Base-by-base conservation (phyloP, 2,888 invertebrate species). In the Sepioteuthis lessoniana region DNA sequence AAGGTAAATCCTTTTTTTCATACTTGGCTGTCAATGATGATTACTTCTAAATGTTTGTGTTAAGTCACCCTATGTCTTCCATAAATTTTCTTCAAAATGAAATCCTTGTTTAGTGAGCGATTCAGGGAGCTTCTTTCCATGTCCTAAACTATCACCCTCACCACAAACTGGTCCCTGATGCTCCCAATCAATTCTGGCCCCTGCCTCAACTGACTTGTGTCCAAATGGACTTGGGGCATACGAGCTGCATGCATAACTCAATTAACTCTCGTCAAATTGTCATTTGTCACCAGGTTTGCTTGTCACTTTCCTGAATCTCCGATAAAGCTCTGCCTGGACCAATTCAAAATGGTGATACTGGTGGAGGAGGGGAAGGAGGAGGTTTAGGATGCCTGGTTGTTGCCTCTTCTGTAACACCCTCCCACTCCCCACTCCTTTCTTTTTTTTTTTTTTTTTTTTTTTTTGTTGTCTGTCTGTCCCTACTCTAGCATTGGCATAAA, bases 141-240 rank as follows among this genome's bases (percentile, higher is more conserved):
- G 13, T 16, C 76, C 35, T 76, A 76, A 76, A 76, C 76, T 76
- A 35, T 76, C 76, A 76, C 35, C 76, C 76, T 76, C n/a, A 76
- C 76, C 76, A n/a, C 76, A 76, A 76, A 76, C n/a, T 55, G 50
- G 2, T 50, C 50, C 50, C 50, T 50, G 50, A 16, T 50, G 55
- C 55, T 25, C 55, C 55, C 55, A 55, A 55, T 55, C 55, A 55
- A n/a, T n/a, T 76, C 76, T 76, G 76, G 16, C 76, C 76, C n/a
- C n/a, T 13, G 8, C 76, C 76, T 35, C 76, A 76, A 76, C 76
- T 35, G n/a, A 35, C 46, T 92, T 42, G 92, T 92, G 47, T 47
- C 92, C 92, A 46, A 92, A 47, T 92, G 92, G 92, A 92, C 47
- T 92, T 92, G n/a, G 92, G 35, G 42, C 92, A 92, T n/a, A 76